Evolutionary conservation across 2,113 vertebrate genomes (phyloP).

Genomic region (Microtus oregoni): DNA sequence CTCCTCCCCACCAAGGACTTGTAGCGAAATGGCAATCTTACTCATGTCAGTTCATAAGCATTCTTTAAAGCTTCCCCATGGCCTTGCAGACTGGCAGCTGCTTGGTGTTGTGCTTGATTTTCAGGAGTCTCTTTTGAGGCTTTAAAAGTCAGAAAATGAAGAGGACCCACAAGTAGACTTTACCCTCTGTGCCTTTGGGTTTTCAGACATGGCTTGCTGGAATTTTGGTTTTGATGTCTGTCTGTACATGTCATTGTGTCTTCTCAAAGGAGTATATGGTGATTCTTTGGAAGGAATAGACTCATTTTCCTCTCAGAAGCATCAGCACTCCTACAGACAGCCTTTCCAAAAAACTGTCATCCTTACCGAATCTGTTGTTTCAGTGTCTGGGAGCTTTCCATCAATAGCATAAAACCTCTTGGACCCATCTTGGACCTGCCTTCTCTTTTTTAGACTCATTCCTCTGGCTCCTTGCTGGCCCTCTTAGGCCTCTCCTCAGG

Average conservation of each 20-base stretch:
- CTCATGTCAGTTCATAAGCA: background rate
- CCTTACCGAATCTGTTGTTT: background rate
- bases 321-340: background rate
- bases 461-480: background rate
- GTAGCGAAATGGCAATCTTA: background rate
- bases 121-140: background rate
- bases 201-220: background rate
- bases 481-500: background rate
- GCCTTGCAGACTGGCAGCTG: background rate
- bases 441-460: background rate
- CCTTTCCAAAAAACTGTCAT: background rate
- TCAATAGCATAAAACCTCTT: background rate
- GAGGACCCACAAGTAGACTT: background rate
- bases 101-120: background rate
- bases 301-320: background rate
- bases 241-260: background rate
- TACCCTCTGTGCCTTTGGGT: background rate
- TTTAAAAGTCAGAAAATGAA: constrained; percentile 13
- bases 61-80: background rate
- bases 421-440: background rate
- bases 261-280: background rate
- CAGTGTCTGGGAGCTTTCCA: background rate
- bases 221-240: background rate
- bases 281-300: background rate
- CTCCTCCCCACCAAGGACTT: background rate